Percentiles rank a stretch among this genome's conserved stretches.
Conservation (phyloP, 92 coral and sea anemone species). For the Heteractis magnifica region DNA sequence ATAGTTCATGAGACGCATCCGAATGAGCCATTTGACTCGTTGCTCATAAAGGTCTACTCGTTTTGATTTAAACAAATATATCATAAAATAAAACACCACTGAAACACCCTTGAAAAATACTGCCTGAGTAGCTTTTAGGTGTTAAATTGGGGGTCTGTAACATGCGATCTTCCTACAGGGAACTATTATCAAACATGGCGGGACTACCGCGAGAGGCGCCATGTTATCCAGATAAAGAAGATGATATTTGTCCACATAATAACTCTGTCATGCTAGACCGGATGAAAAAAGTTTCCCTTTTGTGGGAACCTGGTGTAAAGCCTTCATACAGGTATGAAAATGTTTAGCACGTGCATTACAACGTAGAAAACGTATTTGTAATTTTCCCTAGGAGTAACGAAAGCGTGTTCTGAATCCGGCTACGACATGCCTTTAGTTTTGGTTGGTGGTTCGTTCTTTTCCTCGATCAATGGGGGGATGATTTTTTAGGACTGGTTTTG, state of each 20-base stretch:
- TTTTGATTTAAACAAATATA: no score
- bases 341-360: neutral
- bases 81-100: no score
- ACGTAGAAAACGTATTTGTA: neutral
- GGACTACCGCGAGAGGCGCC: conserved; percentile 96
- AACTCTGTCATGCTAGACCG: conserved; percentile 66
- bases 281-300: conserved; percentile 52
- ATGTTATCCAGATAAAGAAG: conserved; percentile 50
- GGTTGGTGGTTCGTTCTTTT: no score
- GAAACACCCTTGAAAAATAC: no score
- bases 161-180: conserved; percentile 34
- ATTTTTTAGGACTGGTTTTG: no score
- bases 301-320: conserved; percentile 55
- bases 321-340: conserved; percentile 69
- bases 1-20: no score
- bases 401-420: neutral
- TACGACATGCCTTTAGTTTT: no score
- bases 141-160: no score
- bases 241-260: conserved; percentile 69
- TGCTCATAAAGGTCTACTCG: no score
- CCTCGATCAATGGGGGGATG: no score
- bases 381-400: neutral
- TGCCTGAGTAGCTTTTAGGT: no score
- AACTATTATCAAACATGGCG: conserved; percentile 76
- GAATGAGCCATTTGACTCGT: no score